Evolutionary conservation across 1,140 invertebrate species (phyloP).

Genomic region (Papilio machaon): DNA sequence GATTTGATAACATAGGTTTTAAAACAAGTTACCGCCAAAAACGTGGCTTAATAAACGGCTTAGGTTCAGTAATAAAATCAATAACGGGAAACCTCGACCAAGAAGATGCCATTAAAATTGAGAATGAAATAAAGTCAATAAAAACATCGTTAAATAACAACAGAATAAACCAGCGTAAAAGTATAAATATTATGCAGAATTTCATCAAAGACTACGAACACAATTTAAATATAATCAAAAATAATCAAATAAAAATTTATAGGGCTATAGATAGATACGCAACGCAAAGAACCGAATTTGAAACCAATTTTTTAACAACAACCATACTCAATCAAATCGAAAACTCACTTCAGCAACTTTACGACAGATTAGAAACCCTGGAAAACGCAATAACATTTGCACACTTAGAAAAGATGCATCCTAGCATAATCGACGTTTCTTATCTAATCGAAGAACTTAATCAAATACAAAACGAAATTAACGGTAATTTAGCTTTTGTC

Average conservation of each 20-base stretch:
- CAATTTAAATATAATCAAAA: slow-evolving; percentile 28
- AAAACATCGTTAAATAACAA: slow-evolving; percentile 35
- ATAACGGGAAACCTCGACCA: slow-evolving; percentile 43
- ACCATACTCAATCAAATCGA: slow-evolving; percentile 36
- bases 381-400: slow-evolving; percentile 40
- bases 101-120: slow-evolving; percentile 38
- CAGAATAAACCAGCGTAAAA: slow-evolving; percentile 29
- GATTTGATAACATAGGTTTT: too few relatives aligned
- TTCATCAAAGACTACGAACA: slow-evolving; percentile 40
- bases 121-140: slow-evolving; percentile 36
- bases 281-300: neutral
- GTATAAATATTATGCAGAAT: slow-evolving; percentile 29
- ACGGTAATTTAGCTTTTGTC: slow-evolving; percentile 31
- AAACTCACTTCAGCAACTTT: slow-evolving; percentile 36
- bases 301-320: neutral
- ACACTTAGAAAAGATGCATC: neutral
- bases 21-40: slow-evolving; percentile 9
- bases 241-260: slow-evolving; percentile 21
- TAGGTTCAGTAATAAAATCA: slow-evolving; percentile 41
- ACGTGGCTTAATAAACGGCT: slow-evolving; percentile 37
- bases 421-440: neutral
- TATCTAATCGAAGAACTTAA: neutral
- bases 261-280: slow-evolving; percentile 32
- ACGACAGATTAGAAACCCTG: slow-evolving; percentile 38
- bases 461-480: slow-evolving; percentile 43